Evolutionary conservation across 2,113 vertebrate species (phyloP), one percentile per base, ranked within the genome.

Genomic region (Tenebrosternarchus preto): DNA sequence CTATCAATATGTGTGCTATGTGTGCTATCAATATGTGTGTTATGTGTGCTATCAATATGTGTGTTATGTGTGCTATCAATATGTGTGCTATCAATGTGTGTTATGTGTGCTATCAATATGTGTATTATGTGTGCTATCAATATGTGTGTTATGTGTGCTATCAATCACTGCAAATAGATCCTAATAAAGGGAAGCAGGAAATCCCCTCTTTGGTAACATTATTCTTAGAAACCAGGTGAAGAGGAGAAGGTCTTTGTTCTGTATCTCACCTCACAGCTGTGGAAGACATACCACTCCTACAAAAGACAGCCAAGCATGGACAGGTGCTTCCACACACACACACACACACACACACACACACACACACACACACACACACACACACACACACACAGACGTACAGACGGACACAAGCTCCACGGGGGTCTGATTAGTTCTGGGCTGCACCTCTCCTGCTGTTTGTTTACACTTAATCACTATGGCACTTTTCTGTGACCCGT

Each of bases 301-400:
- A 15, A 77, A 27, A 55, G 29, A 50, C 50, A 12, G 5, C 46
- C 20, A 63, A 27, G n/a, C 68, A 73, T 66, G 39, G 63, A 56
- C 73, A 83, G 73, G 78, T 80, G 81, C 70, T 80, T 85, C 80
- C 80, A 77, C 67, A 25, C 70, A 59, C 31, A 60, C 25, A 64
- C 81, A 73, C 63, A 15, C 20, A 56, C 29, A 22, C 55, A 73
- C 77, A 59, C 46, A 46, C 69, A 83, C 7, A 50, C 12, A 50
- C 9, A 50, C 43, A 50, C 43, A 50, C 43, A 50, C 43, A 15
- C 43, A 1, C 43, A 15, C 80, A 80, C 73, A 31, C 70, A 50
- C 43, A 50, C 7, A 50, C 39, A 43, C 2, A 5, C 39, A 43
- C 39, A 43, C 2, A 43, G 6, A 43, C 39, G 1, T 9, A 43